Percentiles rank a stretch among this genome's conserved stretches.
phyloP scores from a whole-genome alignment of 2,797 vertebrate genomes.

The Thunnus albacares region DNA sequence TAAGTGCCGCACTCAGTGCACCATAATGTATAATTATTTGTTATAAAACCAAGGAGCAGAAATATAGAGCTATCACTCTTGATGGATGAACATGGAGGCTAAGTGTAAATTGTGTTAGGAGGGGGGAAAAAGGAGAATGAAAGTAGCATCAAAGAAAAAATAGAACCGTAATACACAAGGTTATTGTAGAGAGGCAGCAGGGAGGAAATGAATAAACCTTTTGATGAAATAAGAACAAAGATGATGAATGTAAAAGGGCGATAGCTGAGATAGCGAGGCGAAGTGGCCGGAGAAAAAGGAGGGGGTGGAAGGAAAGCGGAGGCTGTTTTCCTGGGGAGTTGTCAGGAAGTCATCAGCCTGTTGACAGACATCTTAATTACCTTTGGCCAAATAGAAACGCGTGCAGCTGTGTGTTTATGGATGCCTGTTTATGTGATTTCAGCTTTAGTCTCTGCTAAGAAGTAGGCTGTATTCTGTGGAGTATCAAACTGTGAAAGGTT shows the following conservation, averaged over 20 bases:
- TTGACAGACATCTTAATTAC: constrained; percentile 81
- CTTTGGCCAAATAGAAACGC: constrained; percentile 48
- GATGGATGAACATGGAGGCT: constrained; percentile 19
- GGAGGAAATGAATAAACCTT: constrained; percentile 29
- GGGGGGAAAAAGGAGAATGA: background rate
- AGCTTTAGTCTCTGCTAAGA: background rate
- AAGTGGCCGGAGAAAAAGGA: constrained; percentile 4
- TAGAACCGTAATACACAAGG: background rate
- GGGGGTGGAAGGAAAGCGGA: constrained; percentile 19
- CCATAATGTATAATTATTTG: constrained; percentile 35
- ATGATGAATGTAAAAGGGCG: constrained; percentile 22
- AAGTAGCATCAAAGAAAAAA: constrained; percentile 1
- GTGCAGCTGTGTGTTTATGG: constrained; percentile 23
- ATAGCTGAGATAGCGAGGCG: constrained; percentile 1
- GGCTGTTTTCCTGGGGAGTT: constrained; percentile 75
- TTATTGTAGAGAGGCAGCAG: constrained; percentile 10
- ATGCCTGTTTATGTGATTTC: constrained; percentile 16
- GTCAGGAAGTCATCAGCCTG: constrained; percentile 80
- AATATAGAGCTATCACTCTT: constrained; percentile 20
- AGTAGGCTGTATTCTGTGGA: background rate
- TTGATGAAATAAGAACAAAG: constrained; percentile 34
- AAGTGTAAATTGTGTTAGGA: background rate
- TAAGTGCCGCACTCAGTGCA: background rate
- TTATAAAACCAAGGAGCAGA: constrained; percentile 17
- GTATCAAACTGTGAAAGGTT: background rate